Percentiles rank a stretch among this genome's conserved stretches.
Evolutionary conservation across 2,888 invertebrate genomes (phyloP).

Genomic region (Tipula lateralis): DNA sequence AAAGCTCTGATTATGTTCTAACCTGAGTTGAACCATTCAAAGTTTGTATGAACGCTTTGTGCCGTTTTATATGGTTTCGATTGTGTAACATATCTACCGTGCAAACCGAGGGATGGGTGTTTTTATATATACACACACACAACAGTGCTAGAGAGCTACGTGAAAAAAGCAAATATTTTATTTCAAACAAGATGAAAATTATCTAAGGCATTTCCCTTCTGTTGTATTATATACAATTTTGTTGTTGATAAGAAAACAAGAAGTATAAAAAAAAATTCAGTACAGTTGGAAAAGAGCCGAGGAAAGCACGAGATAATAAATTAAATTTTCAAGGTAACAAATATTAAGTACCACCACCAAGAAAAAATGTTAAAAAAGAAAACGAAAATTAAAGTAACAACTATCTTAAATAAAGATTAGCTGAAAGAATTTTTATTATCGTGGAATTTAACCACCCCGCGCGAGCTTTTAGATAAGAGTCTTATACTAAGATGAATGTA

Average conservation of each 20-base stretch:
- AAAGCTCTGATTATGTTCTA: too few species aligned
- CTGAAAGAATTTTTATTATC: neutral
- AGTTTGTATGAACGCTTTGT: too few species aligned
- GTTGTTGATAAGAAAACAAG: neutral
- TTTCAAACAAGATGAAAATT: neutral
- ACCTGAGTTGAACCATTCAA: too few species aligned
- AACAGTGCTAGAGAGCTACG: neutral
- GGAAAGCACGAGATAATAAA: neutral
- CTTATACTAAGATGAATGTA: neutral
- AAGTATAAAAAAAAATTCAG: neutral
- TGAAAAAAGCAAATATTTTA: neutral
- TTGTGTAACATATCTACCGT: too few species aligned
- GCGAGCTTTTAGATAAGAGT: neutral
- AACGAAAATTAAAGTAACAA: neutral
- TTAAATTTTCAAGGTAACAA: conserved; percentile 1
- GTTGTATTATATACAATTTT: neutral
- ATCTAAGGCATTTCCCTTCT: neutral
- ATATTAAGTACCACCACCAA: neutral
- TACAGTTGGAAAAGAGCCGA: neutral
- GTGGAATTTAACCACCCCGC: neutral
- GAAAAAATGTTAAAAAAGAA: neutral
- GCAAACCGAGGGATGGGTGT: too few species aligned
- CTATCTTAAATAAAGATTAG: conserved; percentile 24
- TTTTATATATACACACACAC: neutral
- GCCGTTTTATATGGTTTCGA: too few species aligned